Base-by-base conservation (phyloP, 2,888 invertebrate species). In the Scotopteryx bipunctaria region DNA sequence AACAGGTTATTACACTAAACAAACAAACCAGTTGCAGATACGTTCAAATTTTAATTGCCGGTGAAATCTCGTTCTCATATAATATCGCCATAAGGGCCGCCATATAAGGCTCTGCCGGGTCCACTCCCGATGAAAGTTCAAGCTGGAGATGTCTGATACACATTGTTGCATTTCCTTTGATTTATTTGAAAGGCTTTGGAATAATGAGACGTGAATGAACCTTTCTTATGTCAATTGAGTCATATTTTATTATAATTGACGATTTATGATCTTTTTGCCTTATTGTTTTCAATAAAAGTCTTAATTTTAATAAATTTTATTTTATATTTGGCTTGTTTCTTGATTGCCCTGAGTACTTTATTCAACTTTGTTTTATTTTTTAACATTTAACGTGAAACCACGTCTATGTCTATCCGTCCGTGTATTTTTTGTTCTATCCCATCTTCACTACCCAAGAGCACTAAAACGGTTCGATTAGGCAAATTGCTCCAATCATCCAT, bases 401-500 rank as follows among this genome's bases (percentile, higher is more conserved):
- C 15, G 8, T 16, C 25, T 15, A 33, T 19, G 41, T 36, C 29
- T 37, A 27, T 13, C 23, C 13, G 14, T 40, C 25, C 11, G 33
- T 31, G 0, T 27, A 32, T 47, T 53, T 53, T 53, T 47, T 47
- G 21, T 47, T 53, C 13, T 21, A 47, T 38, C 42, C 31, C 29
- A 40, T 48, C 48, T 32, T 36, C 43, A 43, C 5, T 33, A 33
- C 41, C 33, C 43, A 55, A 54, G 53, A 53, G 52, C 55, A 58
- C 61, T 57, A 48, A 57, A 64, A 54, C 61, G 46, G 57, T 49
- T 45, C 64, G 64, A 67, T 72, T 73, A 69, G 61, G 70, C 69
- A 74, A 76, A 76, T 76, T 70, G 65, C 64, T 59, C 57, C 61
- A 66, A 68, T 70, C 64, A 62, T 64, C 55, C 54, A 47, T 60